Percentiles rank a stretch among this genome's conserved stretches.
Evolutionary conservation across 1,140 invertebrate genomes (phyloP).

Genomic region (Dendrolimus punctatus): DNA sequence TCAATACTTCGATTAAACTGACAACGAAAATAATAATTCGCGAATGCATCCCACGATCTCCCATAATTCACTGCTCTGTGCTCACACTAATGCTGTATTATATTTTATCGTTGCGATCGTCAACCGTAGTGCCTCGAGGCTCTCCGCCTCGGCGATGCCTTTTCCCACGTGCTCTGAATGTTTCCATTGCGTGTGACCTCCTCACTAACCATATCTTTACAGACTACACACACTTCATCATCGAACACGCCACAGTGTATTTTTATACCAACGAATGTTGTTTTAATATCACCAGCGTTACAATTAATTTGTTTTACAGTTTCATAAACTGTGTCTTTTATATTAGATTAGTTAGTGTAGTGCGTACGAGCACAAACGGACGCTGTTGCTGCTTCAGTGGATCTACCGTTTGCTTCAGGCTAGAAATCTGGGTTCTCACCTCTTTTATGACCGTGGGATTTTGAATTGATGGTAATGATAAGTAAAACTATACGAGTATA

Average conservation of each 20-base stretch:
- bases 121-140: slow-evolving; percentile 58
- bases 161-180: slow-evolving; percentile 68
- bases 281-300: slow-evolving; percentile 25
- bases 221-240: slow-evolving; percentile 32
- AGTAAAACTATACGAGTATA: slow-evolving; percentile 13
- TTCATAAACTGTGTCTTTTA: slow-evolving; percentile 26
- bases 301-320: slow-evolving; percentile 12
- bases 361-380: slow-evolving; percentile 34
- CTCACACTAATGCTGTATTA: slow-evolving; percentile 55
- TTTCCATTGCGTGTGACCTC: slow-evolving; percentile 64
- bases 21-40: not conserved
- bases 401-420: slow-evolving; percentile 67
- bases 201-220: slow-evolving; percentile 35
- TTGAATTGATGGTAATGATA: slow-evolving; percentile 30
- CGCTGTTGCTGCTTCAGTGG: slow-evolving; percentile 52
- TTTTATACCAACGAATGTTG: slow-evolving; percentile 10
- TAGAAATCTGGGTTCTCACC: slow-evolving; percentile 55
- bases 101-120: slow-evolving; percentile 65
- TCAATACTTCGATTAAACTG: not conserved
- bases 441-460: slow-evolving; percentile 60
- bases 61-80: slow-evolving; percentile 48
- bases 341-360: slow-evolving; percentile 18
- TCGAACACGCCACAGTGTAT: slow-evolving; percentile 16
- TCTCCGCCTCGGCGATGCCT: slow-evolving; percentile 42
- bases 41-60: slow-evolving; percentile 1